These are phyloP conservation scores for Hylia prasina DNA, from an alignment of 2,113 vertebrate genomes.

Conservation along the genomic window DNA sequence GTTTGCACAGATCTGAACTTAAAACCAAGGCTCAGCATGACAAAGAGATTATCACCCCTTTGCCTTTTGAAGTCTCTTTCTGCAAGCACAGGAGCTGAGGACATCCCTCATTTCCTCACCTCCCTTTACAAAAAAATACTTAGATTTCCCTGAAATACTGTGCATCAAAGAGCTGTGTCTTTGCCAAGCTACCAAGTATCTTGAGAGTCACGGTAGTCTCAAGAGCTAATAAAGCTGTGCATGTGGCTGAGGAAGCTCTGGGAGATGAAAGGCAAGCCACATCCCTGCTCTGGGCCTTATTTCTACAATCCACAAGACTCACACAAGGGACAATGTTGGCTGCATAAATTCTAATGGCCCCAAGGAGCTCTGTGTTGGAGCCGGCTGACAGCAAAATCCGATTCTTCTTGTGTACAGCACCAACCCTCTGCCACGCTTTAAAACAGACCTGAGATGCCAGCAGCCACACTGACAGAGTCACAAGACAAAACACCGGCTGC, in stretches of 20 bases:
- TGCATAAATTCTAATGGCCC: not conserved
- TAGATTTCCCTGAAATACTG: not conserved
- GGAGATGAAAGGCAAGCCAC: not conserved
- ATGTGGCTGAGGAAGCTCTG: not conserved
- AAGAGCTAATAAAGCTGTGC: not conserved
- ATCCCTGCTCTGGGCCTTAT: not conserved
- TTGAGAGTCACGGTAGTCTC: not conserved
- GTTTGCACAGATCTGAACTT: not conserved
- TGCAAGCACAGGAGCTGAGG: not conserved
- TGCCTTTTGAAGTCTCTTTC: not conserved
- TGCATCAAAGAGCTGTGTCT: not conserved
- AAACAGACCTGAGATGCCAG: not conserved
- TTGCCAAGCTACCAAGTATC: not conserved
- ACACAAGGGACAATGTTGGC: accelerated
- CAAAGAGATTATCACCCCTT: not conserved
- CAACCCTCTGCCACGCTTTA: not conserved
- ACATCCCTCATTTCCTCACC: not conserved
- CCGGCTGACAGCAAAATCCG: not conserved
- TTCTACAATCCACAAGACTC: not conserved
- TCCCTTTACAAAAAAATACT: not conserved
- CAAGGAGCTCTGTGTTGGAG: not conserved
- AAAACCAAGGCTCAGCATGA: not conserved
- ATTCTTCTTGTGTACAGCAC: not conserved
- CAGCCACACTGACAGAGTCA: not conserved
- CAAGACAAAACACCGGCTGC: slow-evolving; percentile 43